Percentiles rank a stretch among this genome's conserved stretches.
Conservation (phyloP, 2,797 vertebrate genomes). For the Galagoides demidoff region DNA sequence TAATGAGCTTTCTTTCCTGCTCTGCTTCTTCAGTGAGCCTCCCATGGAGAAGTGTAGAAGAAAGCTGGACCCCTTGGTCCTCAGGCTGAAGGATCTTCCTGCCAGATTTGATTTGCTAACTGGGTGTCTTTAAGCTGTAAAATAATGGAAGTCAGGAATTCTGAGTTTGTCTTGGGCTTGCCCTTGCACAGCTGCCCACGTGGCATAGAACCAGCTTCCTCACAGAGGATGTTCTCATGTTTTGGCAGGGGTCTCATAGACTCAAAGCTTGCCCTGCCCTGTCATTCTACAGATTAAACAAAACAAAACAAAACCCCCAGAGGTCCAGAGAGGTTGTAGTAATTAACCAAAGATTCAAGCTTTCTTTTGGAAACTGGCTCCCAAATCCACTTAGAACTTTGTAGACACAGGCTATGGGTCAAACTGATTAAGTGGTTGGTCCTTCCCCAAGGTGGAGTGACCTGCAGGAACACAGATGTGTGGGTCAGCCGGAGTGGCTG, state of each 20-base stretch:
- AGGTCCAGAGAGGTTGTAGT: not conserved
- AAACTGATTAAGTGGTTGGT: not conserved
- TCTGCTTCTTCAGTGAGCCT: not conserved
- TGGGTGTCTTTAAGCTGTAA: not conserved
- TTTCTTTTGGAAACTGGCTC: not conserved
- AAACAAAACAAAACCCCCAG: not conserved
- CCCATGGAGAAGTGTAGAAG: not conserved
- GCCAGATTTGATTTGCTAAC: not conserved
- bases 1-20: not conserved
- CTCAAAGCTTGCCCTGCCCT: not conserved
- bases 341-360: not conserved
- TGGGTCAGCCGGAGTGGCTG: not conserved
- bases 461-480: no score
- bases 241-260: not conserved
- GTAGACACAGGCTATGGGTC: not conserved
- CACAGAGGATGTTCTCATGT: not conserved
- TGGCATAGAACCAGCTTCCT: not conserved
- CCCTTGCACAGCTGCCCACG: fast-evolving
- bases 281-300: not conserved
- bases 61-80: not conserved
- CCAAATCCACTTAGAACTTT: not conserved
- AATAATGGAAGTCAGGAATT: not conserved
- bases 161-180: not conserved
- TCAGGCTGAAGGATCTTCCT: not conserved
- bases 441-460: not conserved